These are phyloP conservation scores for Eulimnadia texana DNA, from an alignment of 1,140 invertebrate genomes.

Conservation along the genomic window DNA sequence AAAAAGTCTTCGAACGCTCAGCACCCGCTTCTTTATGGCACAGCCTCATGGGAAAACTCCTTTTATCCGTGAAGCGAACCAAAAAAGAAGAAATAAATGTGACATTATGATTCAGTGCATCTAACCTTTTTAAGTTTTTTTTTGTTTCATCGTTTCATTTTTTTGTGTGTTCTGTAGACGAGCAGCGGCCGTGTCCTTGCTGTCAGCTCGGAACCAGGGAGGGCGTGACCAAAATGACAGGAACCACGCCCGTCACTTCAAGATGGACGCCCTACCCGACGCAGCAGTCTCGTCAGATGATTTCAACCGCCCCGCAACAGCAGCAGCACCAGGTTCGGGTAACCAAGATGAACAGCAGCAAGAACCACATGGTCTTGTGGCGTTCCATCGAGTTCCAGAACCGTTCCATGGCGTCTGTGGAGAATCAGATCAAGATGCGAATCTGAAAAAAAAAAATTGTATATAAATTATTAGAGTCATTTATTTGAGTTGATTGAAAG, in stretches of 20 bases:
- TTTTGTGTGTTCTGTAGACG: not conserved
- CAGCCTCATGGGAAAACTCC: too few relatives aligned
- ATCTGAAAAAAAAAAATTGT: too few relatives aligned
- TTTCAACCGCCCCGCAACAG: too few relatives aligned
- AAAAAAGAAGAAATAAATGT: too few relatives aligned
- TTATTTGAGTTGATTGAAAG: too few relatives aligned
- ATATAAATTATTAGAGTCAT: too few relatives aligned
- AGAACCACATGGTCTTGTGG: not conserved
- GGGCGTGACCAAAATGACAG: not conserved
- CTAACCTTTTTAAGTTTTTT: too few relatives aligned
- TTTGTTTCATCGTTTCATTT: not conserved
- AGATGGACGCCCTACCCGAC: not conserved
- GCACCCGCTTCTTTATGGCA: too few relatives aligned
- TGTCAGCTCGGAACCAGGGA: not conserved
- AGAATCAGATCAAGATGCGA: not conserved
- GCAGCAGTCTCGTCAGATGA: too few relatives aligned
- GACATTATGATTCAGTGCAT: too few relatives aligned
- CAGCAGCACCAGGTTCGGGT: not conserved
- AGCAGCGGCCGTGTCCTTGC: not conserved
- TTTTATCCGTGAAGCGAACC: too few relatives aligned
- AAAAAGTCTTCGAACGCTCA: too few relatives aligned
- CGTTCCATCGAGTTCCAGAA: not conserved
- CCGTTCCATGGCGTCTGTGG: not conserved
- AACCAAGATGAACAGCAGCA: not conserved
- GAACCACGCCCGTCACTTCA: not conserved